phyloP scores from a whole-genome alignment of 2,113 vertebrate genomes.

The Pelobates fuscus region DNA sequence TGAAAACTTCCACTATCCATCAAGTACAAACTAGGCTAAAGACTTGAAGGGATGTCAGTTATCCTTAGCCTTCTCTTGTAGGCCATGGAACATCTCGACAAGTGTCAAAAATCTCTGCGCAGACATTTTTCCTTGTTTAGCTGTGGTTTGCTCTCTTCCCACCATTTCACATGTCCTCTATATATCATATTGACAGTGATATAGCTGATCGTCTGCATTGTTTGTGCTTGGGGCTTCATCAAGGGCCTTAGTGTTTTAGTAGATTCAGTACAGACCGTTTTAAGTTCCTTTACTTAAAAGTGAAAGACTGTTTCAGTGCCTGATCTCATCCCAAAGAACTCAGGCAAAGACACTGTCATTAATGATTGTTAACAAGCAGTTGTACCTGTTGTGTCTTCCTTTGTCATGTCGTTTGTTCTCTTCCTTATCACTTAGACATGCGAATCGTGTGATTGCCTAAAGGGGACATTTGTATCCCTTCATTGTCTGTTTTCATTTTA shows the following conservation, averaged over 20 bases:
- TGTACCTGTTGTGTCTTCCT: background rate
- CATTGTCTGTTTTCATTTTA: slow-evolving; percentile 26
- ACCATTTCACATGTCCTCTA: background rate
- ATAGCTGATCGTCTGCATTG: background rate
- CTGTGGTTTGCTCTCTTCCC: background rate
- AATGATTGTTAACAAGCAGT: too few relatives aligned
- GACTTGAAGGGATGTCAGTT: background rate
- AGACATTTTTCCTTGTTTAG: background rate
- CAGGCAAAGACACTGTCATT: too few relatives aligned
- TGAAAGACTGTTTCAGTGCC: too few relatives aligned
- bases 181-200: background rate
- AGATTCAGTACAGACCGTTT: too few relatives aligned
- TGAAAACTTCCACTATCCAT: slow-evolving; percentile 3
- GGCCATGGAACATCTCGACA: background rate
- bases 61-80: background rate
- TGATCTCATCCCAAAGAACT: too few relatives aligned
- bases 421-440: background rate
- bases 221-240: background rate
- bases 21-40: background rate
- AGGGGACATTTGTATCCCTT: background rate
- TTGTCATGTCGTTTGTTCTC: background rate
- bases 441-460: background rate
- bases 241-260: too few relatives aligned
- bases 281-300: too few relatives aligned
- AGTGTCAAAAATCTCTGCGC: background rate